Evolutionary conservation across 2,113 vertebrate species (phyloP).

Genomic region (Apus apus): DNA sequence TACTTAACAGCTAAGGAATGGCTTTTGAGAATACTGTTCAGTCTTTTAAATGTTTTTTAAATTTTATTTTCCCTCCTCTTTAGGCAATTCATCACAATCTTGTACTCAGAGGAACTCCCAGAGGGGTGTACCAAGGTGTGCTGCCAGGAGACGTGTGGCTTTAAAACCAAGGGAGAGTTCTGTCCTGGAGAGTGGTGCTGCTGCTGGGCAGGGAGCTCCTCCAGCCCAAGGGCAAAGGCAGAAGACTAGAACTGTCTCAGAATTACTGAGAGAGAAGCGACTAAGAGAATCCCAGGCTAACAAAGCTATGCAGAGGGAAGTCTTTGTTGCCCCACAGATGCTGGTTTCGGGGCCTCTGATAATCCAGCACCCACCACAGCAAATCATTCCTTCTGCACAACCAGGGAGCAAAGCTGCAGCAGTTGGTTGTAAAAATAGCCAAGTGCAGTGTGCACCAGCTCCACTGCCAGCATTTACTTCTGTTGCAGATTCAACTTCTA

Average conservation of each 20-base stretch:
- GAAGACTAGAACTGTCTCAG: conserved; percentile 75
- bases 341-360: conserved; percentile 59
- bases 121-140: fast-evolving
- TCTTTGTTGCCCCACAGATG: conserved; percentile 19
- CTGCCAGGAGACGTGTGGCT: neutral
- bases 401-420: neutral
- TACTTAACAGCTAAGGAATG: neutral
- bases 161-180: neutral
- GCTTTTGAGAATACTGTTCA: neutral
- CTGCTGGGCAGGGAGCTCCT: fast-evolving
- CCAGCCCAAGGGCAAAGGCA: neutral
- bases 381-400: neutral
- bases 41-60: neutral
- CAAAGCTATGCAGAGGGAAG: neutral
- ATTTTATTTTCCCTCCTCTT: neutral
- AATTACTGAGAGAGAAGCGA: conserved; percentile 75
- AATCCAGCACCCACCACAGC: conserved; percentile 39
- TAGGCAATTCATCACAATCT: conserved; percentile 11
- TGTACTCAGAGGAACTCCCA: neutral
- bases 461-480: neutral
- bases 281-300: conserved; percentile 28
- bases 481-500: neutral
- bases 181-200: fast-evolving
- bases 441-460: neutral
- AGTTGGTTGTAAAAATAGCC: neutral